Conservation (phyloP, 2,888 invertebrate genomes). For the Lordiphosa andalusiaca region DNA sequence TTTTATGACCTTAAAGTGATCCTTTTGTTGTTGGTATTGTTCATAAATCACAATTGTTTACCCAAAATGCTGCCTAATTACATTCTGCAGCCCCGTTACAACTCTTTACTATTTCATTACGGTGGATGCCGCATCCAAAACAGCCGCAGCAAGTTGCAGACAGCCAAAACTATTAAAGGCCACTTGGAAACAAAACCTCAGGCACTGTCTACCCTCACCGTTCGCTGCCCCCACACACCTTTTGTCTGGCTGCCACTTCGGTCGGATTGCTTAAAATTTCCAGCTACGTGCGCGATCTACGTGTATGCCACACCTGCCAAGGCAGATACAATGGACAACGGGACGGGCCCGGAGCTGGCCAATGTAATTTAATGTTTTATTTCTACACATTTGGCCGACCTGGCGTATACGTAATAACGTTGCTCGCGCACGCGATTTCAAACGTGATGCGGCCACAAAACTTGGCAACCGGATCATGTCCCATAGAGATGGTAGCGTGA, state of each 20-base stretch:
- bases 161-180: slow-evolving; percentile 66
- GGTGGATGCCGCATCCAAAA: slow-evolving; percentile 17
- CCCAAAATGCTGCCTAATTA: slow-evolving; percentile 65
- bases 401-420: slow-evolving; percentile 49
- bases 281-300: slow-evolving; percentile 59
- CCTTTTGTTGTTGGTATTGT: not conserved
- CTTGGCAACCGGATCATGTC: slow-evolving; percentile 33
- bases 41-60: not conserved
- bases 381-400: slow-evolving; percentile 59
- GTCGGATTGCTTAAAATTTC: slow-evolving; percentile 66
- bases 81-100: slow-evolving; percentile 48
- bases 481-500: slow-evolving; percentile 24
- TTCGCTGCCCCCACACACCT: slow-evolving; percentile 17
- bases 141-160: slow-evolving; percentile 63
- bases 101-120: slow-evolving; percentile 49
- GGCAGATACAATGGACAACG: slow-evolving; percentile 34
- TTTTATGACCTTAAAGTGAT: slow-evolving; percentile 5
- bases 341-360: slow-evolving; percentile 13
- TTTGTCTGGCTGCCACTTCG: slow-evolving; percentile 27
- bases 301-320: slow-evolving; percentile 63
- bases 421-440: slow-evolving; percentile 56
- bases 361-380: slow-evolving; percentile 72
- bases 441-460: slow-evolving; percentile 59
- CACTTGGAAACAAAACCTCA: slow-evolving; percentile 65
- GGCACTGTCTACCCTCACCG: slow-evolving; percentile 19